phyloP scores from a whole-genome alignment of 2,888 invertebrate genomes.

The Yponomeuta cagnagella region DNA sequence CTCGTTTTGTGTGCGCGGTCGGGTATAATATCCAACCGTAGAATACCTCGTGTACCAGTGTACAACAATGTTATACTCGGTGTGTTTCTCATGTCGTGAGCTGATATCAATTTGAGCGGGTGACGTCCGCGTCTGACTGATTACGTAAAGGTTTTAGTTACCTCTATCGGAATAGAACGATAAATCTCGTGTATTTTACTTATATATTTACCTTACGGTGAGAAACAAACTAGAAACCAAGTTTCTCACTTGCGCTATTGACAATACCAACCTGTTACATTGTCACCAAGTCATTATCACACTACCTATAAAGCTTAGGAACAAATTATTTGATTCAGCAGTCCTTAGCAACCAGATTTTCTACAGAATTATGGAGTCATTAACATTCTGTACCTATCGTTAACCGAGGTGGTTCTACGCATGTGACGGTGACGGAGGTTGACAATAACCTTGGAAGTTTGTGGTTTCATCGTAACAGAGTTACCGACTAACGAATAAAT shows the following conservation, averaged over 20 bases:
- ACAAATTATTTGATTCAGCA: too few species aligned
- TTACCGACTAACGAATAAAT: constrained; percentile 40
- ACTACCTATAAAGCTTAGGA: too few species aligned
- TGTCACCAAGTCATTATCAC: too few species aligned
- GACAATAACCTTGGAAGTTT: constrained; percentile 42
- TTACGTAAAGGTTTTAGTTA: constrained; percentile 7
- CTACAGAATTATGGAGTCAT: not conserved
- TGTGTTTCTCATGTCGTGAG: not conserved
- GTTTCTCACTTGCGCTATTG: too few species aligned
- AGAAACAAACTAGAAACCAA: too few species aligned
- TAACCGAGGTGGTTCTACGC: not conserved
- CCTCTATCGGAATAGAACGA: constrained; percentile 7
- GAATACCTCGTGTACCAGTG: not conserved
- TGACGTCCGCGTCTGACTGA: constrained; percentile 6
- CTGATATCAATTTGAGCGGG: constrained; percentile 6
- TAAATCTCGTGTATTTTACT: not conserved
- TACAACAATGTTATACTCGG: not conserved
- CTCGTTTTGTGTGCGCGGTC: not conserved
- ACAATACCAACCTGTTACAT: too few species aligned
- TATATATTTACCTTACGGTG: not conserved
- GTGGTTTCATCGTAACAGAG: constrained; percentile 36
- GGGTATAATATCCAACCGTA: not conserved
- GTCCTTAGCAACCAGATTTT: not conserved
- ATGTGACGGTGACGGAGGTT: constrained; percentile 9
- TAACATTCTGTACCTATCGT: not conserved